Evolutionary conservation across 2,113 vertebrate genomes (phyloP).

Genomic region (Tychaedon coryphoeus): DNA sequence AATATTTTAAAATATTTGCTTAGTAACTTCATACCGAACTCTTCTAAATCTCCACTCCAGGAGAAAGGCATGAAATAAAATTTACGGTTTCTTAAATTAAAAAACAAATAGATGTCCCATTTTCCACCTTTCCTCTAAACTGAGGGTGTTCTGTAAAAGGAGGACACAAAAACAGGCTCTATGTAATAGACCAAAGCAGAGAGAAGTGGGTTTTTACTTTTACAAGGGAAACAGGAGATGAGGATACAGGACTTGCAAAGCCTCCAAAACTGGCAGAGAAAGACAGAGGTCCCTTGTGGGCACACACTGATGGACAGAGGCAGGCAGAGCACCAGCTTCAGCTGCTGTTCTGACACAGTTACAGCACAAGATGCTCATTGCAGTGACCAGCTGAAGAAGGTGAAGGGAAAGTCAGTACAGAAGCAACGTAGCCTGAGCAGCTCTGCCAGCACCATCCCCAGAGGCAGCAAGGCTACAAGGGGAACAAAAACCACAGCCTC

Average conservation of each 20-base stretch:
- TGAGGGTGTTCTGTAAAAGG: neutral
- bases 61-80: neutral
- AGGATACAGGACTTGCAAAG: neutral
- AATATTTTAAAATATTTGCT: neutral
- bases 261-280: neutral
- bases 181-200: neutral
- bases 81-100: neutral
- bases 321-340: neutral
- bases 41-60: neutral
- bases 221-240: neutral
- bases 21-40: neutral
- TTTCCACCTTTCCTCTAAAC: neutral
- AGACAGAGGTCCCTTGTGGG: rapidly evolving
- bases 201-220: neutral
- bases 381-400: neutral
- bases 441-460: neutral
- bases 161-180: neutral
- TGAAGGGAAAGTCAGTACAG: neutral
- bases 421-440: rapidly evolving
- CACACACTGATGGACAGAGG: neutral
- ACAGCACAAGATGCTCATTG: neutral
- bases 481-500: neutral
- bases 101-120: neutral
- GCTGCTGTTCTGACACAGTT: neutral
- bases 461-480: neutral